Percentiles rank a stretch among this genome's conserved stretches.
Evolutionary conservation across 2,888 invertebrate genomes (phyloP).

Genomic region (Kuschelorhynchus macadamiae): DNA sequence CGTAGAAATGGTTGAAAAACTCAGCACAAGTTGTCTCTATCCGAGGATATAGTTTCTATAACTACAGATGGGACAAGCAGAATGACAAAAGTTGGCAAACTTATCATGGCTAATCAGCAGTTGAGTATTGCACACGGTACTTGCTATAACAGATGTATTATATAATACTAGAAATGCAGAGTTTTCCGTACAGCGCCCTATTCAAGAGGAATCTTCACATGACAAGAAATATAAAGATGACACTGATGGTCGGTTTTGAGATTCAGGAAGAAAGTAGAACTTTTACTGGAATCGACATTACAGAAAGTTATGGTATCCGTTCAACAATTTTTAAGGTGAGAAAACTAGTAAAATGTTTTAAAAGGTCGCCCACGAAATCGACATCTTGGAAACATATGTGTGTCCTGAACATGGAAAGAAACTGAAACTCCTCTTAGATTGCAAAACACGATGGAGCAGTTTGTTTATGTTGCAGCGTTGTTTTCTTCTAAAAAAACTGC

Average conservation of each 20-base stretch:
- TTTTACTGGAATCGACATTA: slow-evolving; percentile 3
- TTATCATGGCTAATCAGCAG: background rate
- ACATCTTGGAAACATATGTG: background rate
- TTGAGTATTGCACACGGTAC: slow-evolving; percentile 2
- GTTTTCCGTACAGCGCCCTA: background rate
- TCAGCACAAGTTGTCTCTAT: background rate
- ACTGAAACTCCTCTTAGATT: slow-evolving; percentile 23
- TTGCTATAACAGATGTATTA: background rate
- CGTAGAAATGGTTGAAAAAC: slow-evolving; percentile 10
- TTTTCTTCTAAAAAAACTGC: slow-evolving; percentile 4
- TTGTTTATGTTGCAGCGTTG: slow-evolving; percentile 16
- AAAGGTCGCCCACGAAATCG: slow-evolving; percentile 27
- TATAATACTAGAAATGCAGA: slow-evolving; percentile 3
- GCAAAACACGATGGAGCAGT: slow-evolving; percentile 35
- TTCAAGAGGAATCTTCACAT: background rate
- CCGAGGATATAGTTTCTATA: slow-evolving; percentile 6
- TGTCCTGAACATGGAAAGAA: slow-evolving; percentile 18
- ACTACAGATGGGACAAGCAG: slow-evolving; percentile 15
- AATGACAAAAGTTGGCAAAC: slow-evolving; percentile 12
- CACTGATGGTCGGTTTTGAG: background rate
- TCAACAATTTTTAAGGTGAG: slow-evolving; percentile 10
- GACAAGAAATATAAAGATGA: background rate
- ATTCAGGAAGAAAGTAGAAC: background rate
- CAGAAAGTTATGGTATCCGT: slow-evolving; percentile 3
- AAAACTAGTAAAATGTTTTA: slow-evolving; percentile 19